Conservation (phyloP, 2,113 vertebrate species). For the Gopherus flavomarginatus region DNA sequence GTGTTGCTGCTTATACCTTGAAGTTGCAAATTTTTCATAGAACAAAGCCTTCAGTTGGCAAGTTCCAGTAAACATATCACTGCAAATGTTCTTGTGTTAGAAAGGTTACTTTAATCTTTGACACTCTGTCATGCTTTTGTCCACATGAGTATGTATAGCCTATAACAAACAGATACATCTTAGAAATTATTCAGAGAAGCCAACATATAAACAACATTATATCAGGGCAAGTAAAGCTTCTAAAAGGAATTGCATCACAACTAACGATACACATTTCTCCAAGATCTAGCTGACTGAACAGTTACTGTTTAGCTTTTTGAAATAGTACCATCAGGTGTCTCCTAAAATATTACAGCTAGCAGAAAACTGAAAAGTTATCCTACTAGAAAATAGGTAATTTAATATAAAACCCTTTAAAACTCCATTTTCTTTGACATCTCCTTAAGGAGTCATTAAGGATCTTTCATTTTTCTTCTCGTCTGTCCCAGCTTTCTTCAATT, state of each 20-base stretch:
- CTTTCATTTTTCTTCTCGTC: not conserved
- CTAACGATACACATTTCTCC: not conserved
- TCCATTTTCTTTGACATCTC: not conserved
- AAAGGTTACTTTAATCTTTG: not conserved
- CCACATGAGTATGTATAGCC: not conserved
- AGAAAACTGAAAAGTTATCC: not conserved
- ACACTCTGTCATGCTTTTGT: not conserved
- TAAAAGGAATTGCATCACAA: not conserved
- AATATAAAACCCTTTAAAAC: not conserved
- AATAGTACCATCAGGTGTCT: not conserved
- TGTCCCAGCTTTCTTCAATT: not conserved
- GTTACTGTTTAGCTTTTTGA: not conserved
- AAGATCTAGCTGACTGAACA: not conserved
- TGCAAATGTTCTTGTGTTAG: not conserved
- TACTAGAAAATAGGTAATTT: not conserved
- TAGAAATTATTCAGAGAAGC: not conserved
- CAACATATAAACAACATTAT: not conserved
- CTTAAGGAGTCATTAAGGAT: not conserved
- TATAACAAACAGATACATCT: not conserved
- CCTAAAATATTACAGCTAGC: not conserved
- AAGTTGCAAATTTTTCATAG: not conserved
- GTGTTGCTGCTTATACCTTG: not conserved
- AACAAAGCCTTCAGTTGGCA: not conserved
- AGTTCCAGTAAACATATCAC: not conserved
- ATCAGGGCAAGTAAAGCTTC: not conserved